Base-by-base conservation (phyloP, 92 coral and sea anemone species). In the Diadumene lineata region DNA sequence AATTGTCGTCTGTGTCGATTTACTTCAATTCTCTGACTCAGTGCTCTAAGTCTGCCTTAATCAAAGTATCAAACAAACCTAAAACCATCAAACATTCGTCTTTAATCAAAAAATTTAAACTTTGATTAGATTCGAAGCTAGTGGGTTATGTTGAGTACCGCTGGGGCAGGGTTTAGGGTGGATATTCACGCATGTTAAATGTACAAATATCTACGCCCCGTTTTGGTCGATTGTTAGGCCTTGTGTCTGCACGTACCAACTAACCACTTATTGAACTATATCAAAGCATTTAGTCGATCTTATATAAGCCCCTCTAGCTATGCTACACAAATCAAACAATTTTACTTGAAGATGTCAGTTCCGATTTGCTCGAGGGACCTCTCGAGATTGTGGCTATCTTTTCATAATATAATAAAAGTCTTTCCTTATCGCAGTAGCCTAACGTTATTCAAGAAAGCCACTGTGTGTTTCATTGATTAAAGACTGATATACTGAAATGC, bases 321-420 rank as follows among this genome's bases (percentile, higher is more conserved):
- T 33, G 34, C 67, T 72, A 16, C 11, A 43, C 53, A 72, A n/a
- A 18, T 34, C 77, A 56, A 71, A 56, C 77, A 72, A 72, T 72
- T 72, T 69, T 56, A 17, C 28, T 56, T 72, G 16, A 21, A 27
- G 64, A 61, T 32, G 11, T 31, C 31, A 72, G 77, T 72, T 72
- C 77, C 77, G 66, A 56, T 72, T 55, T 27, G 56, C 77, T 72
- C 34, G 62, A 61, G 77, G 77, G 66, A 21, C 33, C 23, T 56
- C 21, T 32, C 66, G 24, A 31, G 27, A 32, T 31, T 61, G 66
- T 62, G 68, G n/a, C 22, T 16, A 26, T 50, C 53, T 48, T 43
- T 23, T 22, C 23, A 55, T 24, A 50, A 31, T 72, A 44, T 56
- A 72, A 61, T 27, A n/a, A 24, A 23, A 72, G 55, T 24, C 56